phyloP scores from a whole-genome alignment of 1,140 invertebrate genomes.

The Plodia interpunctella region DNA sequence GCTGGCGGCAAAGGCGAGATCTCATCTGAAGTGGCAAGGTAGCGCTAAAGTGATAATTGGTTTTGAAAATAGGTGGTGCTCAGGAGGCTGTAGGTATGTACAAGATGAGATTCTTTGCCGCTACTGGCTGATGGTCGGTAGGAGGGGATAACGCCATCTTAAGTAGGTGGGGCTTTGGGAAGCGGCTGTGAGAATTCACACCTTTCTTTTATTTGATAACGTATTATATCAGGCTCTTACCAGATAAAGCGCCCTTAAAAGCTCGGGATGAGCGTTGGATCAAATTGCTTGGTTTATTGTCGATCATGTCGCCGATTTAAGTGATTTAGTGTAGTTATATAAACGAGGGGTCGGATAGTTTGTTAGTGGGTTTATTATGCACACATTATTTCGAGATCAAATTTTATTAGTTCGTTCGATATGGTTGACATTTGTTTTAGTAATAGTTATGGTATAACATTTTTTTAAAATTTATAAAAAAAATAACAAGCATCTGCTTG shows the following conservation, averaged over 20 bases:
- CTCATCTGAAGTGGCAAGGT: slow-evolving; percentile 5
- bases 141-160: slow-evolving; percentile 72
- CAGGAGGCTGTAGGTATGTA: slow-evolving; percentile 59
- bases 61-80: slow-evolving; percentile 72
- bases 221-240: slow-evolving; percentile 70
- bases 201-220: slow-evolving; percentile 76
- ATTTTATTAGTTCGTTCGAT: not conserved
- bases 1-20: not conserved
- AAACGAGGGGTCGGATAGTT: slow-evolving; percentile 20
- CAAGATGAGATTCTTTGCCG: slow-evolving; percentile 45
- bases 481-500: too few species aligned
- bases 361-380: not conserved
- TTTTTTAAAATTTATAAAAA: too few species aligned
- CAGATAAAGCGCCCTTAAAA: slow-evolving; percentile 71
- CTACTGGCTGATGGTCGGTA: slow-evolving; percentile 52
- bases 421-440: too few species aligned
- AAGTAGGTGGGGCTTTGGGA: slow-evolving; percentile 60
- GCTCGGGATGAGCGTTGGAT: slow-evolving; percentile 63
- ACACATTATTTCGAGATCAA: not conserved
- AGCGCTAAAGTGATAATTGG: slow-evolving; percentile 58
- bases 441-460: too few species aligned
- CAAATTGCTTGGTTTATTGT: slow-evolving; percentile 60
- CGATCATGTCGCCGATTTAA: slow-evolving; percentile 61
- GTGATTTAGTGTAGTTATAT: slow-evolving; percentile 45
- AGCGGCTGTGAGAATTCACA: slow-evolving; percentile 73